These are phyloP conservation scores for Melinaea menophilus DNA, from an alignment of 2,888 invertebrate species.

Conservation along the genomic window DNA sequence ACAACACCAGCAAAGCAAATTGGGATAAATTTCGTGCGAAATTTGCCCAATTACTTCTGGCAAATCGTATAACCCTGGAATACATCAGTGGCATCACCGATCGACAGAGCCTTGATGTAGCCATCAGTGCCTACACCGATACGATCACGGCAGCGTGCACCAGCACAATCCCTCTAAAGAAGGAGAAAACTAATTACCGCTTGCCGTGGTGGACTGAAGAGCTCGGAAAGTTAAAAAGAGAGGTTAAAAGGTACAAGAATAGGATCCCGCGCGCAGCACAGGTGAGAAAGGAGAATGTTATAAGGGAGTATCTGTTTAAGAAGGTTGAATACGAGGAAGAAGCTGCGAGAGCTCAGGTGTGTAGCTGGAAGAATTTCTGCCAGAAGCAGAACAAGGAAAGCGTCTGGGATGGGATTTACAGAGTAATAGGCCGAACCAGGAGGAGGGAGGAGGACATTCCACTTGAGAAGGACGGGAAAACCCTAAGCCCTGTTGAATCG, in stretches of 20 bases:
- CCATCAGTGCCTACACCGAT: too few relatives aligned
- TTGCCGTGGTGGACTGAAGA: too few relatives aligned
- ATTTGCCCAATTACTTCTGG: too few relatives aligned
- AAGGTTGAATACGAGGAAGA: slow-evolving; percentile 20
- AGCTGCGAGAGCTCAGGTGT: slow-evolving; percentile 16
- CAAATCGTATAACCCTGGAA: too few relatives aligned
- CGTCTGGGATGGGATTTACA: slow-evolving; percentile 32
- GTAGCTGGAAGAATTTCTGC: slow-evolving; percentile 33
- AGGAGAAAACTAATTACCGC: too few relatives aligned
- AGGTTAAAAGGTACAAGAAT: slow-evolving; percentile 10
- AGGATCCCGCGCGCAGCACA: background rate
- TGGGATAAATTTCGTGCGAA: slow-evolving; percentile 15
- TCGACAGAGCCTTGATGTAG: too few relatives aligned
- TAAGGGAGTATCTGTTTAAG: slow-evolving; percentile 21
- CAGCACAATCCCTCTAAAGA: too few relatives aligned
- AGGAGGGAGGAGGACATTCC: background rate
- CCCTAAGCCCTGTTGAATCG: too few relatives aligned
- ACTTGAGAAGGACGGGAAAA: too few relatives aligned
- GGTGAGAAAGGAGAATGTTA: slow-evolving; percentile 11
- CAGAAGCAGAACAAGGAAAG: slow-evolving; percentile 28
- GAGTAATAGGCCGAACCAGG: slow-evolving; percentile 14
- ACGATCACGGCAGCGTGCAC: too few relatives aligned
- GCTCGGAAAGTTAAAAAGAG: background rate
- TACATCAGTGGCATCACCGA: too few relatives aligned
- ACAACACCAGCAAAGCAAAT: slow-evolving; percentile 21